These are phyloP conservation scores for Drosophila setifemur DNA, from an alignment of 1,140 invertebrate genomes.

Conservation along the genomic window DNA sequence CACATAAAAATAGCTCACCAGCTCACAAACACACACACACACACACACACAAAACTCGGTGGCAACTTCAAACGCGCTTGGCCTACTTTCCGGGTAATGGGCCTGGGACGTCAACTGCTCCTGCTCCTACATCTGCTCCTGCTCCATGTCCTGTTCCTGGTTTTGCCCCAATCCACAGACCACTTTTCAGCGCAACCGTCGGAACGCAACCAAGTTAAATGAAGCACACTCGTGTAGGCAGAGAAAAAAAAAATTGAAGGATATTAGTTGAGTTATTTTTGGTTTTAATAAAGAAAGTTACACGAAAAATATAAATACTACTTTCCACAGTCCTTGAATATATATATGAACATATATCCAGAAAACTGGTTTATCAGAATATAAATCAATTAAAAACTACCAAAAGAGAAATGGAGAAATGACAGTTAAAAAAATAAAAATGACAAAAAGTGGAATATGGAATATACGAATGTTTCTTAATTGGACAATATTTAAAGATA, in stretches of 20 bases:
- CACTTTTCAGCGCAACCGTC: constrained; percentile 35
- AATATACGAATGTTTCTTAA: no score
- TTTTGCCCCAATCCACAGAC: constrained; percentile 3
- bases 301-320: no score
- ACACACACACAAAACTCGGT: constrained; percentile 31
- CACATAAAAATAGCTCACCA: constrained; percentile 63
- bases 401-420: no score
- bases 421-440: no score
- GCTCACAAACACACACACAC: constrained; percentile 12
- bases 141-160: not conserved
- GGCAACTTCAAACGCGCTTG: constrained; percentile 79
- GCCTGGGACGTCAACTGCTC: constrained; percentile 59
- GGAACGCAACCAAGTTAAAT: constrained; percentile 72
- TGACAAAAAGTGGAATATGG: no score
- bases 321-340: no score
- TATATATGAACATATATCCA: no score
- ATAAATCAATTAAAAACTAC: no score
- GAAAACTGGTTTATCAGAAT: no score
- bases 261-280: not conserved
- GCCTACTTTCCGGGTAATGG: constrained; percentile 70
- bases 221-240: constrained; percentile 45
- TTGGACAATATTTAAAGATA: no score
- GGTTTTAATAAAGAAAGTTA: no score
- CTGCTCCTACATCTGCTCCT: not conserved
- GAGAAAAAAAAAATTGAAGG: not conserved